Evolutionary conservation across 1,140 invertebrate genomes (phyloP).

Genomic region (Stegodyphus mimosarum): DNA sequence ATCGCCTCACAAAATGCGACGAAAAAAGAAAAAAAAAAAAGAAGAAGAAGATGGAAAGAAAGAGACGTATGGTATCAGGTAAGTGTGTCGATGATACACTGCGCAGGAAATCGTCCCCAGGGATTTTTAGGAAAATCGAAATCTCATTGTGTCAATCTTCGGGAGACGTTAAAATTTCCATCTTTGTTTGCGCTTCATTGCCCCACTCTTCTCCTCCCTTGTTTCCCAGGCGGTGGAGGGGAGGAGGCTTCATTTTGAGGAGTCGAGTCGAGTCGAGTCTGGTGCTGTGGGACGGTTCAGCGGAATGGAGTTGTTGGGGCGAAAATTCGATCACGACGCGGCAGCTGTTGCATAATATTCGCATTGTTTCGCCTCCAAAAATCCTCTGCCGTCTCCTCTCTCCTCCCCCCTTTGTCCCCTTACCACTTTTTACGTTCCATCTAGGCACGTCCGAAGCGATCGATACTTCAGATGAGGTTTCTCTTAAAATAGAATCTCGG

Average conservation of each 20-base stretch:
- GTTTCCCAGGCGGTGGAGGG: neutral
- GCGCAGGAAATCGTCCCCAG: conserved; percentile 4
- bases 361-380: conserved; percentile 53
- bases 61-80: no score
- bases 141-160: conserved; percentile 46
- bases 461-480: conserved; percentile 47
- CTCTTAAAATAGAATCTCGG: conserved; percentile 52
- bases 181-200: conserved; percentile 1
- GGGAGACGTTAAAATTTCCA: conserved; percentile 30
- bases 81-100: no score
- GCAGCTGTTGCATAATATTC: conserved; percentile 54
- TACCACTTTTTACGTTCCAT: neutral
- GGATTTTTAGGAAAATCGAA: conserved; percentile 30
- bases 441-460: conserved; percentile 41
- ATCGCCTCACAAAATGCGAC: no score
- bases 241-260: conserved; percentile 30
- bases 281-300: conserved; percentile 40
- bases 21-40: no score
- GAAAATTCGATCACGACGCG: conserved; percentile 51
- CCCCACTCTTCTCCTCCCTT: conserved; percentile 4
- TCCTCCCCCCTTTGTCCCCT: neutral
- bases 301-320: conserved; percentile 50
- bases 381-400: conserved; percentile 17
- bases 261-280: conserved; percentile 28
- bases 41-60: no score